These are phyloP conservation scores for Halesus radiatus DNA, from an alignment of 1,140 invertebrate genomes.

Conservation along the genomic window DNA sequence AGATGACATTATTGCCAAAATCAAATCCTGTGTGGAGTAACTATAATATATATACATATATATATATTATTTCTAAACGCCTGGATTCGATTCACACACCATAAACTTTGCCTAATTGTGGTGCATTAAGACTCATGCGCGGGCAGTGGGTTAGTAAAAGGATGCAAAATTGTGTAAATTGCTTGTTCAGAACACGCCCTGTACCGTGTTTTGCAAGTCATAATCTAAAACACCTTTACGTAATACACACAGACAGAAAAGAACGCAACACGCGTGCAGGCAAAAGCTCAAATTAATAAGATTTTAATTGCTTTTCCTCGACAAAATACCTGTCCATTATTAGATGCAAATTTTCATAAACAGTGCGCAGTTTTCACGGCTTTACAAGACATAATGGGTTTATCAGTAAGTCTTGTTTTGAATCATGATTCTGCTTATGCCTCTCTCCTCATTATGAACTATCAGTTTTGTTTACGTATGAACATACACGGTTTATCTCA, in stretches of 20 bases:
- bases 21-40: no score
- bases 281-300: background rate
- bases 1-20: no score
- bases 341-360: slow-evolving; percentile 10
- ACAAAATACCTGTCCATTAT: slow-evolving; percentile 36
- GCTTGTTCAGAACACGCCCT: background rate
- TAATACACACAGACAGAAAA: background rate
- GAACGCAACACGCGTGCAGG: background rate
- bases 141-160: background rate
- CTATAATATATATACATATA: no score
- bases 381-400: background rate
- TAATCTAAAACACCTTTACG: no score
- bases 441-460: no score
- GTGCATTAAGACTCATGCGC: background rate
- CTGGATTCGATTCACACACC: slow-evolving; percentile 15
- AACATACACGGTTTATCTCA: no score
- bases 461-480: no score
- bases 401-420: no score
- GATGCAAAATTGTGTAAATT: slow-evolving; percentile 4
- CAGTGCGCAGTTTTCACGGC: background rate
- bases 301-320: background rate
- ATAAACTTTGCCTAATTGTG: slow-evolving; percentile 30
- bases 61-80: background rate
- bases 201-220: background rate
- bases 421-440: no score